These are phyloP conservation scores for Cepphus grylle DNA, from an alignment of 2,113 vertebrate species.

Conservation along the genomic window DNA sequence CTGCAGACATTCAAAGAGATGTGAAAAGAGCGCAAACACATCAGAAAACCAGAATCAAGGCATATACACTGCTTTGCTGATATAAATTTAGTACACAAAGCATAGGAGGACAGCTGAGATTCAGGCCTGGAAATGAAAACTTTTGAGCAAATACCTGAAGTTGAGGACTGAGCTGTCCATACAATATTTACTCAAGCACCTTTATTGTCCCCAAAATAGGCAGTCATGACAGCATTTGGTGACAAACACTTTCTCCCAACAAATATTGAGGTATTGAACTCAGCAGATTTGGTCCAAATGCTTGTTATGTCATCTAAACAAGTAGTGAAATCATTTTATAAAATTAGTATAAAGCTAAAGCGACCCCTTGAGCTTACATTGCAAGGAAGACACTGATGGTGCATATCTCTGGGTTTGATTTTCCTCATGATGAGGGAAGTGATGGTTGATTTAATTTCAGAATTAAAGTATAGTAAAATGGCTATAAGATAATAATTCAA, in stretches of 20 bases:
- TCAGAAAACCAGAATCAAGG: neutral
- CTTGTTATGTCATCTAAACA: neutral
- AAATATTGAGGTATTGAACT: neutral
- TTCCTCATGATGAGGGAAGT: neutral
- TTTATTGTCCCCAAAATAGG: neutral
- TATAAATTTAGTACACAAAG: neutral
- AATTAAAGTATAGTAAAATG: neutral
- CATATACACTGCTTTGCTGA: neutral
- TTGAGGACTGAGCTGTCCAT: neutral
- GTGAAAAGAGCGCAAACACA: neutral
- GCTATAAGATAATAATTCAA: neutral
- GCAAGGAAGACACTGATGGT: neutral
- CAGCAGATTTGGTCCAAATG: neutral
- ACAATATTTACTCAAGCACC: neutral
- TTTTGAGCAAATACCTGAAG: neutral
- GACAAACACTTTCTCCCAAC: neutral
- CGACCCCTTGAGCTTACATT: neutral
- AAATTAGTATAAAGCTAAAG: neutral
- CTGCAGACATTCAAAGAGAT: neutral
- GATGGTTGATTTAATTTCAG: neutral
- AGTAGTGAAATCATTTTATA: neutral
- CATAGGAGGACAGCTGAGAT: neutral
- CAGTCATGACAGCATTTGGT: neutral
- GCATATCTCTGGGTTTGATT: neutral
- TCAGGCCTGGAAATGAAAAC: neutral